Evolutionary conservation across 2,888 invertebrate species (phyloP), one percentile per base, ranked within the genome.

Genomic region (Prosopocoilus inquinatus): DNA sequence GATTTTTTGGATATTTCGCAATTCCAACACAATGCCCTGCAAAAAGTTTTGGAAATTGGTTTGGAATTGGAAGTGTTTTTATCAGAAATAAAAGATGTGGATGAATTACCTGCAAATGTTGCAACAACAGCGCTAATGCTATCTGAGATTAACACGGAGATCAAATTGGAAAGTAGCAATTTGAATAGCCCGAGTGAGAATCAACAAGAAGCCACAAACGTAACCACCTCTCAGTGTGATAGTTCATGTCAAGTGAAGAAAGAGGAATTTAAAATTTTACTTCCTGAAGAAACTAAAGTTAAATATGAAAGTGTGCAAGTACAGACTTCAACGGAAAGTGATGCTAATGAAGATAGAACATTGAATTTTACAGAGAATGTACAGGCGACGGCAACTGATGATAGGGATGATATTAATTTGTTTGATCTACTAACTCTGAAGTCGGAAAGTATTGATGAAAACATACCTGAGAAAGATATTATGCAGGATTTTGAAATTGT

Each of bases 31-130:
- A 5, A 8, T 9, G 35, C 36, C 1, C 36, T 54, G 9, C 49
- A 54, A 9, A 54, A 54, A 12, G 8, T 54, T 3, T 28, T 48
- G 9, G 36, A 45, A 28, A 36, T 49, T 4, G 35, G 44, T 28
- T 8, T 49, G 7, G 54, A 54, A n/a, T 38, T 54, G 3, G 54
- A 54, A 12, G 54, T 36, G 32, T 50, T 54, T 39, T 2, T 13
- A 5, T 13, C 15, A n/a, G 8, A 49, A 11, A 8, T 11, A 16
- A 41, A 36, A 11, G n/a, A 12, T 36, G n/a, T 7, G 9, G 36
- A 36, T 36, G 36, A 36, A 36, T 9, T n/a, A 36, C n/a, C 9
- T 36, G 3, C 36, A 3, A 7, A 36, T n/a, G 11, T n/a, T 20
- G 45, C 35, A 41, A 2, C 15, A 39, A 9, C 20, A 9, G 0